phyloP scores from a whole-genome alignment of 2,797 vertebrate species.

The Semaprochilodus insignis region DNA sequence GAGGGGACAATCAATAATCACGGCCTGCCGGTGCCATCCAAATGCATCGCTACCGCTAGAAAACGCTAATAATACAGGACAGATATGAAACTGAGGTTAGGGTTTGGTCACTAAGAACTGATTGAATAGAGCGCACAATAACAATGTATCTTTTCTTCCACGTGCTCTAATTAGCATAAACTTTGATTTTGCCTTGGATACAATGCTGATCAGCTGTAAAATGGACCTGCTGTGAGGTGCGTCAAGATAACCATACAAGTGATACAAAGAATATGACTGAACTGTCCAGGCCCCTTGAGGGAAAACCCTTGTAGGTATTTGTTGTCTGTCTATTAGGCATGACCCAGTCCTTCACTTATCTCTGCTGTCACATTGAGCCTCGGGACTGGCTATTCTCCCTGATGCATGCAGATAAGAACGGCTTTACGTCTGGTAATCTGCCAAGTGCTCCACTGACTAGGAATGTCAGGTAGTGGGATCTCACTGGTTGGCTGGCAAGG shows the following conservation, averaged over 20 bases:
- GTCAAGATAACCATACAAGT: neutral
- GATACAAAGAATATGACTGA: neutral
- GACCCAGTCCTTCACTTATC: slow-evolving; percentile 26
- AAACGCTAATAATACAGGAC: slow-evolving; percentile 20
- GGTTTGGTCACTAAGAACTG: slow-evolving; percentile 24
- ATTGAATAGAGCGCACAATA: slow-evolving; percentile 17
- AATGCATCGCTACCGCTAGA: slow-evolving; percentile 35
- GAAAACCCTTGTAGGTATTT: neutral
- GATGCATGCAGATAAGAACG: slow-evolving; percentile 31
- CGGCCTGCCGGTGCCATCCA: slow-evolving; percentile 42
- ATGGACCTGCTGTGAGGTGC: neutral
- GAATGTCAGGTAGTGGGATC: neutral
- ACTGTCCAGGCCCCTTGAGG: neutral
- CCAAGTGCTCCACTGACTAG: slow-evolving; percentile 4
- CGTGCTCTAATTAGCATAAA: neutral
- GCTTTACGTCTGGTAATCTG: slow-evolving; percentile 29
- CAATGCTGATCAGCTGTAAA: neutral
- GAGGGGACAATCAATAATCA: slow-evolving; percentile 78
- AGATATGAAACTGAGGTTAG: slow-evolving; percentile 11
- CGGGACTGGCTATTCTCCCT: slow-evolving; percentile 1
- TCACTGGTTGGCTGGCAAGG: neutral
- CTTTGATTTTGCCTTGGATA: neutral
- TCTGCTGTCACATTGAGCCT: slow-evolving; percentile 30
- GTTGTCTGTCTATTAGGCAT: slow-evolving; percentile 22
- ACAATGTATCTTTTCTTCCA: neutral